Evolutionary conservation across 2,113 vertebrate species (phyloP), one percentile per base, ranked within the genome.

Genomic region (Oncorhynchus keta): DNA sequence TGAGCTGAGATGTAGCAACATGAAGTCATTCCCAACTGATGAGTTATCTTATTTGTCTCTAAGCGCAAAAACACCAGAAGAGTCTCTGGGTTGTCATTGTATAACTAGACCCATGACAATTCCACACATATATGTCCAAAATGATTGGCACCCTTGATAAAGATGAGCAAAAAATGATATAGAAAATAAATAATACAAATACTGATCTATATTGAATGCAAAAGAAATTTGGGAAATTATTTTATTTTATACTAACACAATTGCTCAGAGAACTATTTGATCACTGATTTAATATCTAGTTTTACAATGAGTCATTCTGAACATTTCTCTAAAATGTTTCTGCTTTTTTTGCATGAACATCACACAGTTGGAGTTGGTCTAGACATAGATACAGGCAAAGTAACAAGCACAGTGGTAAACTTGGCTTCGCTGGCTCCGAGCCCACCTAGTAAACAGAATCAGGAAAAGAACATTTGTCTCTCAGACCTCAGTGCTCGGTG

Each of bases 1-100:
- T 24, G 2, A 62, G 73, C 75, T 71, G 68, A 78, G 78, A 85
- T 86, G 83, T 77, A 81, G 80, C 76, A 84, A 85, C 81, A 78
- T 73, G 30, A 32, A 74, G 79, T 81, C 85, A 85, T 61, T 70
- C 67, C 73, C 68, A 81, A 77, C 82, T 80, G 80, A 74, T 64
- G 62, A 70, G 61, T 76, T 73, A 79, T 73, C 65, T 79, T 24
- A 14, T 82, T 65, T 77, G 48, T 70, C 7, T 75, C 35, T 64
- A 64, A 11, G 3, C 24, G 35, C 70, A 66, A 73, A 80, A 59
- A 45, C 68, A 55, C 13, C 75, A 26, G 57, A 78, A 68, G 57
- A 8, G 18, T 22, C 62, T 76, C 69, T 76, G 32, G 18, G 68
- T 57, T 72, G 76, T 65, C 22, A 5, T 28, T 32, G 3, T 48